phyloP scores from a whole-genome alignment of 2,797 vertebrate genomes.

The Gymnocypris eckloni region DNA sequence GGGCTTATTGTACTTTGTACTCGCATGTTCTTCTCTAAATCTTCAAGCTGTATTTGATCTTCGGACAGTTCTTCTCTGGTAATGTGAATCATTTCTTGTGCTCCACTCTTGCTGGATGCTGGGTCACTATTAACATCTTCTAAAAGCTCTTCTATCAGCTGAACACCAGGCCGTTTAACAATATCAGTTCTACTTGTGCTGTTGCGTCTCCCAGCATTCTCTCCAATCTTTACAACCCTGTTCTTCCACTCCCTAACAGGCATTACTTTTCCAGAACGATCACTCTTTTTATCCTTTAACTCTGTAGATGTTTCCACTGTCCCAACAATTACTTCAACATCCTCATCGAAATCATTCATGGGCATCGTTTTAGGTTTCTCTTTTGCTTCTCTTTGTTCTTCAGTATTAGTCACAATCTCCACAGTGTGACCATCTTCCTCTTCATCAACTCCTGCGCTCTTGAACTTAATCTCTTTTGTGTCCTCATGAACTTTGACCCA shows the following conservation, averaged over 20 bases:
- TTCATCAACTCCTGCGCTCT: neutral
- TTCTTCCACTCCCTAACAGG: neutral
- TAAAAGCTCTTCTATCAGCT: neutral
- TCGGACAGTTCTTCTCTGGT: neutral
- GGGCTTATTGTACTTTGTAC: neutral
- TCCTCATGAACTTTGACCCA: neutral
- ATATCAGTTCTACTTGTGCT: neutral
- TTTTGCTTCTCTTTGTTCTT: neutral
- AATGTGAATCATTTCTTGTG: neutral
- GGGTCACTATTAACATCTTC: neutral
- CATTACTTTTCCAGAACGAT: neutral
- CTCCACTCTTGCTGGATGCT: neutral
- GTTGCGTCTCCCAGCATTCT: neutral
- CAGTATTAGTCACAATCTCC: neutral
- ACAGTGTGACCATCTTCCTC: neutral
- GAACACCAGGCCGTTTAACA: neutral
- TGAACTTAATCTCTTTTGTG: neutral
- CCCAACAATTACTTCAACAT: constrained; percentile 19
- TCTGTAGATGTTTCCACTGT: neutral
- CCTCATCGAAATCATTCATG: neutral
- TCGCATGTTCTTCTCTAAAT: neutral
- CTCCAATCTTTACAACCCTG: neutral
- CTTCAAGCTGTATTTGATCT: neutral
- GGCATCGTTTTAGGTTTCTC: neutral
- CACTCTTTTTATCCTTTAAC: neutral